A percentile compares a stretch with the other conserved stretches of the same genome.
phyloP scores from a whole-genome alignment of 2,797 vertebrate species.

The Cyprinodon diabolis region DNA sequence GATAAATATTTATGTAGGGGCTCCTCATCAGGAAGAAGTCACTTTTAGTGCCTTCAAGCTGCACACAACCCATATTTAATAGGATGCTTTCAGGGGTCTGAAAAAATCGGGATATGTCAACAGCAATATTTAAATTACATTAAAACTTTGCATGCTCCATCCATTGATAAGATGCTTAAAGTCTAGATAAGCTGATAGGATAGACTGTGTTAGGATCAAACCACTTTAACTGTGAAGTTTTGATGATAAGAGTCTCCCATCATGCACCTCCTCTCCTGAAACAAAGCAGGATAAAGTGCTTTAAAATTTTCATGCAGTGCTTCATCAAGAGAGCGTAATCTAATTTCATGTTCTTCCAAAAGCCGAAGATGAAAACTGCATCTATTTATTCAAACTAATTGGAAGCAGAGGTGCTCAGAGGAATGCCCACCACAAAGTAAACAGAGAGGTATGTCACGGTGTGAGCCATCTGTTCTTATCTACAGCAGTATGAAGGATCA shows the following conservation, averaged over 20 bases:
- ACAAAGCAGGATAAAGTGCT: constrained; percentile 22
- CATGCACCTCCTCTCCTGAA: constrained; percentile 5
- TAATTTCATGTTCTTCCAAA: constrained; percentile 42
- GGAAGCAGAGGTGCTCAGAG: constrained; percentile 38
- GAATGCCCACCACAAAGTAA: constrained; percentile 37
- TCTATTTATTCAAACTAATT: constrained; percentile 50
- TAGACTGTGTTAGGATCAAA: not conserved
- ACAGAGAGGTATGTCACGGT: constrained; percentile 38
- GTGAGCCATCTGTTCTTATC: constrained; percentile 44
- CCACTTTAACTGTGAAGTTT: not conserved
- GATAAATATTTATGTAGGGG: constrained; percentile 75
- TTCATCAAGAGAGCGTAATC: constrained; percentile 27
- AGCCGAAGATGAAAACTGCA: constrained; percentile 44
- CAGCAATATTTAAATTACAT: constrained; percentile 26
- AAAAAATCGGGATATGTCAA: constrained; percentile 30
- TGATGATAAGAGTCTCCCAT: constrained; percentile 3
- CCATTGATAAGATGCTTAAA: not conserved
- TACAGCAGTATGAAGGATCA: constrained; percentile 6
- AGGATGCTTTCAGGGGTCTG: constrained; percentile 37
- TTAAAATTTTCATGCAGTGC: constrained; percentile 2
- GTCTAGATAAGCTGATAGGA: not conserved
- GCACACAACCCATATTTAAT: constrained; percentile 55
- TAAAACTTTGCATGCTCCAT: not conserved
- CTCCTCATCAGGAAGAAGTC: constrained; percentile 53
- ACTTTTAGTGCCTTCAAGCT: constrained; percentile 62